Conservation (phyloP, 2,113 vertebrate species). For the Calypte anna region DNA sequence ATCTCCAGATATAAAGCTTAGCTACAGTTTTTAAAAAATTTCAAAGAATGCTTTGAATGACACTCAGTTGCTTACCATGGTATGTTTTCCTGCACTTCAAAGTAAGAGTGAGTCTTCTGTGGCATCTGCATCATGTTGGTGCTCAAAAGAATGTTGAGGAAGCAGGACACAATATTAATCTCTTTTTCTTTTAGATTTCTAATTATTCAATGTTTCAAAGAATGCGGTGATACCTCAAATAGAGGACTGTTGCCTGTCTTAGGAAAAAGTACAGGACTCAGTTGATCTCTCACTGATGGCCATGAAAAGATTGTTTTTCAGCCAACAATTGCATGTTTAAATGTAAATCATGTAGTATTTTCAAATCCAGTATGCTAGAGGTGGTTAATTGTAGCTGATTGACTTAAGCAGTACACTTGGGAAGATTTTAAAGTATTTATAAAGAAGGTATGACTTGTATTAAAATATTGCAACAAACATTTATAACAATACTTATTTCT, state of each 20-base stretch:
- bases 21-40: slow-evolving; percentile 20
- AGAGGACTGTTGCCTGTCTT: not conserved
- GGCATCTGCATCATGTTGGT: slow-evolving; percentile 5
- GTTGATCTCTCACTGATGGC: not conserved
- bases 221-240: not conserved
- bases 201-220: not conserved
- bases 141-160: not conserved
- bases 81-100: slow-evolving; percentile 36
- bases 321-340: not conserved
- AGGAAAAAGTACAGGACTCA: not conserved
- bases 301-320: not conserved
- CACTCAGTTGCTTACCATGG: not conserved
- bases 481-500: not conserved
- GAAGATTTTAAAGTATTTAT: not conserved
- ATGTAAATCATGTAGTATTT: not conserved
- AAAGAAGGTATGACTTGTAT: not conserved
- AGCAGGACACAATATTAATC: slow-evolving; percentile 15
- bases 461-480: slow-evolving; percentile 13
- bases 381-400: not conserved
- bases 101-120: slow-evolving; percentile 18
- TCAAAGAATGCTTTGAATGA: slow-evolving; percentile 54
- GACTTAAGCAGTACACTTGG: slow-evolving; percentile 24
- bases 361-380: not conserved
- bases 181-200: not conserved
- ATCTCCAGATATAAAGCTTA: not conserved